Evolutionary conservation across 2,888 invertebrate genomes (phyloP).

Genomic region (Lasioglossum oenotherae): DNA sequence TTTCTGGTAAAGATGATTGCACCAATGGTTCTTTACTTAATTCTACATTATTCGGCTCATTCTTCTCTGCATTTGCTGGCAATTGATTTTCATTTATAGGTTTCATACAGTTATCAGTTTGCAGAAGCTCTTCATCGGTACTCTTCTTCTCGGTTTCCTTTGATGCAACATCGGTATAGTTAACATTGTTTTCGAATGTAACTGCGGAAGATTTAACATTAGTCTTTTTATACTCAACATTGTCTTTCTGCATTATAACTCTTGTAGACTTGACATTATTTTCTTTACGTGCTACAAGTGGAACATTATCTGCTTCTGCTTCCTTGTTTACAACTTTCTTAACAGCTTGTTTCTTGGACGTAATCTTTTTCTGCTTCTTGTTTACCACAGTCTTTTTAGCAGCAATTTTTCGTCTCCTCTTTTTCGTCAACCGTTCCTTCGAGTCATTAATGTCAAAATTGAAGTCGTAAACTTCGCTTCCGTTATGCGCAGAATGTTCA

Average conservation of each 20-base stretch:
- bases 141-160: neutral
- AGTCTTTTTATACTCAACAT: neutral
- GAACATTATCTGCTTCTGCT: neutral
- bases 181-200: neutral
- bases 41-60: neutral
- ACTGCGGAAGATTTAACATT: neutral
- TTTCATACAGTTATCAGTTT: neutral
- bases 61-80: neutral
- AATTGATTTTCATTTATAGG: neutral
- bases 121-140: neutral
- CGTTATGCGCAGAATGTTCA: constrained; percentile 47
- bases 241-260: neutral
- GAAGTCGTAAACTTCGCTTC: constrained; percentile 71
- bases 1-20: constrained; percentile 5
- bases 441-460: constrained; percentile 69
- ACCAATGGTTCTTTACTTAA: neutral
- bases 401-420: constrained; percentile 48
- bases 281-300: neutral
- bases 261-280: neutral
- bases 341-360: neutral
- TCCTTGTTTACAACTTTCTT: neutral
- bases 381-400: constrained; percentile 27
- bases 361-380: constrained; percentile 26
- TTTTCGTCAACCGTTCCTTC: constrained; percentile 59
- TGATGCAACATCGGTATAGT: neutral